Evolutionary conservation across 2,113 vertebrate species (phyloP).

Genomic region (Cyanistes caeruleus): DNA sequence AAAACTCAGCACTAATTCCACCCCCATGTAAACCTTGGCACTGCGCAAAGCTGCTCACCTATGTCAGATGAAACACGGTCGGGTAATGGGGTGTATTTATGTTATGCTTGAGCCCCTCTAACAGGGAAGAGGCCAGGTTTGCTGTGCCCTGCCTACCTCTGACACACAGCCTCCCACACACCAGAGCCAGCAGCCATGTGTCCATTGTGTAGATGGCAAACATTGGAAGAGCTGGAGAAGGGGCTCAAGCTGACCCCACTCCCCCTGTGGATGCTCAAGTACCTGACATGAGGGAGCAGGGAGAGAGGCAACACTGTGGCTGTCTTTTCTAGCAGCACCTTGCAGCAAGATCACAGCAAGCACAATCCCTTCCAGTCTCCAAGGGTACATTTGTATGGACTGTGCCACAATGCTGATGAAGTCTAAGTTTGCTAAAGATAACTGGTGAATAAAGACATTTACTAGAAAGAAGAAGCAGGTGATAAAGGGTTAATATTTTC

Average conservation of each 20-base stretch:
- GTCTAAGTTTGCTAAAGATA: not conserved
- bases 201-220: not conserved
- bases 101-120: not conserved
- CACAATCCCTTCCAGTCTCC: not conserved
- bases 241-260: not conserved
- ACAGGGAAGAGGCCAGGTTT: not conserved
- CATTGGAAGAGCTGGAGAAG: not conserved
- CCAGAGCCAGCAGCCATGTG: accelerated
- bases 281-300: not conserved
- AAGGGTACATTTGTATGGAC: not conserved
- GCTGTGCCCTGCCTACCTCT: not conserved
- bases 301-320: not conserved
- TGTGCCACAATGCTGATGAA: accelerated
- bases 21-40: not conserved
- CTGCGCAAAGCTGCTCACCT: not conserved
- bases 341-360: not conserved
- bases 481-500: not conserved
- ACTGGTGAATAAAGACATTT: not conserved
- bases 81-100: not conserved
- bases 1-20: not conserved
- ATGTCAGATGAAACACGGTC: not conserved
- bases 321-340: not conserved
- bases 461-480: not conserved
- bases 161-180: accelerated
- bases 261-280: not conserved